These are phyloP conservation scores for Saguinus midas DNA, from an alignment of 2,113 vertebrate species.

Conservation along the genomic window DNA sequence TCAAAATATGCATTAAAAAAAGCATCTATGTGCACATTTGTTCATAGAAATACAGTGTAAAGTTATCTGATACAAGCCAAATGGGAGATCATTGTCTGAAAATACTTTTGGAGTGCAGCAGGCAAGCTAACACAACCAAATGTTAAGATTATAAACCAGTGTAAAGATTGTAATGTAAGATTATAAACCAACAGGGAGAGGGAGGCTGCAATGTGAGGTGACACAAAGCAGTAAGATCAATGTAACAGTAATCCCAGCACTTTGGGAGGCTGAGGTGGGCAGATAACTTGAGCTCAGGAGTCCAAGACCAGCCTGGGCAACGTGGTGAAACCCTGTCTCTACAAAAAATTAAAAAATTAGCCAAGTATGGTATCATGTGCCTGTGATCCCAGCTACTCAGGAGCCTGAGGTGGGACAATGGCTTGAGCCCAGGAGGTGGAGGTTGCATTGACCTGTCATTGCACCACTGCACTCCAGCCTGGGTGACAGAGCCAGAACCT, in stretches of 20 bases:
- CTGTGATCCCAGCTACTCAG: too few species aligned
- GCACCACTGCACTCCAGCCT: too few species aligned
- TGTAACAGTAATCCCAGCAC: background rate
- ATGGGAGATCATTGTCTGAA: background rate
- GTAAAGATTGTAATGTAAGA: background rate
- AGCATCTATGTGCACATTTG: background rate
- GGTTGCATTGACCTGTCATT: too few species aligned
- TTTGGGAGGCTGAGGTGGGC: too few species aligned
- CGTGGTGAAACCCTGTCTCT: too few species aligned
- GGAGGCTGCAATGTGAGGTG: background rate
- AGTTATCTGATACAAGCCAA: constrained; percentile 47
- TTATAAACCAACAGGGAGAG: background rate
- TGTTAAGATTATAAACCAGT: background rate
- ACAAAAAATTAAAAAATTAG: too few species aligned
- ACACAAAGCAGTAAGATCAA: background rate
- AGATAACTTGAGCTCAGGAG: too few species aligned
- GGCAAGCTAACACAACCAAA: background rate
- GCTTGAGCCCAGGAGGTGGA: too few species aligned
- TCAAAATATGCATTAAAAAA: constrained; percentile 16
- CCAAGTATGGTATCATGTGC: too few species aligned
- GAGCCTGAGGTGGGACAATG: too few species aligned
- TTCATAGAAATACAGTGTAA: constrained; percentile 16
- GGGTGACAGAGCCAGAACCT: too few species aligned
- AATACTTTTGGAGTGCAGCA: background rate
- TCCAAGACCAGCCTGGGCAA: too few species aligned